These are phyloP conservation scores for Folsomia manolachei DNA, from an alignment of 2,888 invertebrate genomes.

Conservation along the genomic window DNA sequence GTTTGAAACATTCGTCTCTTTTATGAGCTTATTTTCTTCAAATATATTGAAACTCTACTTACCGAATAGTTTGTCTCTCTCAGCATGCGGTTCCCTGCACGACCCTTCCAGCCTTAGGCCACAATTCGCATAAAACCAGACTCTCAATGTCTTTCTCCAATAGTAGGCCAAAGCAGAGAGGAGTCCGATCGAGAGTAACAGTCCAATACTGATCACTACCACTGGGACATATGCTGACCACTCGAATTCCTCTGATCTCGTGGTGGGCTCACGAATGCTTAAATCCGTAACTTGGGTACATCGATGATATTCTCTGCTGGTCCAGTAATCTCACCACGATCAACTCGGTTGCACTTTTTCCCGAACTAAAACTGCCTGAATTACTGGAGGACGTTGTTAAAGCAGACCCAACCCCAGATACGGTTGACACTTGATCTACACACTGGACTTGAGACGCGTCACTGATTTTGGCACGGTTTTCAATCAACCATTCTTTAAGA, in stretches of 20 bases:
- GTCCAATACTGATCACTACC: slow-evolving; percentile 67
- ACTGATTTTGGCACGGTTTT: slow-evolving; percentile 63
- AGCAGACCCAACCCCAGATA: slow-evolving; percentile 51
- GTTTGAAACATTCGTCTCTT: too few species aligned
- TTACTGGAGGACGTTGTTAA: not conserved
- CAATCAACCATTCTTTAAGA: slow-evolving; percentile 72
- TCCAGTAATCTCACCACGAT: slow-evolving; percentile 44
- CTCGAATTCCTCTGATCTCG: slow-evolving; percentile 32
- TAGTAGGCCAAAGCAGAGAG: slow-evolving; percentile 65
- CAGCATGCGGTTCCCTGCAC: slow-evolving; percentile 64
- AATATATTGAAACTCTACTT: too few species aligned
- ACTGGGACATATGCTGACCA: slow-evolving; percentile 64
- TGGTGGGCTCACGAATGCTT: slow-evolving; percentile 44
- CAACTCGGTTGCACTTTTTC: slow-evolving; percentile 35
- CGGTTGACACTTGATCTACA: slow-evolving; percentile 55
- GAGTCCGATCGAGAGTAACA: slow-evolving; percentile 66
- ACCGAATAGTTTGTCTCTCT: slow-evolving; percentile 60
- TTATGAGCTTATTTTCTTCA: too few species aligned
- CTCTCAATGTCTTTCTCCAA: slow-evolving; percentile 74
- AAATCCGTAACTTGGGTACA: slow-evolving; percentile 43
- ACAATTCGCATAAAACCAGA: slow-evolving; percentile 78
- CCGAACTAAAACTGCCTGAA: not conserved
- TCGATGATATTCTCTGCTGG: slow-evolving; percentile 45
- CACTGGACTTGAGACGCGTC: slow-evolving; percentile 68
- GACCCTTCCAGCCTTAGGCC: slow-evolving; percentile 68